These are phyloP conservation scores for Luehdorfia chinensis DNA, from an alignment of 1,140 invertebrate species.

Conservation along the genomic window DNA sequence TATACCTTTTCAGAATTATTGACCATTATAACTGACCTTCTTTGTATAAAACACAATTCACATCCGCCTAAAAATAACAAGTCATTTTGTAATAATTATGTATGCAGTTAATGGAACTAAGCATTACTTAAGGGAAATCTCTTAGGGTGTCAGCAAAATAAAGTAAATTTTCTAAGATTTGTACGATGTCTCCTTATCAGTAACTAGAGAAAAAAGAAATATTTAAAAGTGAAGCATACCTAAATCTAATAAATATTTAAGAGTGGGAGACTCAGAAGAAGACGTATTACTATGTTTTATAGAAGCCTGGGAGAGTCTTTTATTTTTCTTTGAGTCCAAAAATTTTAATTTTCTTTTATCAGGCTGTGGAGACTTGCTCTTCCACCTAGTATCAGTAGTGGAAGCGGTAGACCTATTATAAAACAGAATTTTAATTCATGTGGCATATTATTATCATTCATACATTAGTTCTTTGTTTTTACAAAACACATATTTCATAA, in stretches of 20 bases:
- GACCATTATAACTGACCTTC: conserved; percentile 54
- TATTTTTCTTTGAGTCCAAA: conserved; percentile 34
- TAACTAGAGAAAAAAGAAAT: too few relatives aligned
- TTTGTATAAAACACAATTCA: conserved; percentile 48
- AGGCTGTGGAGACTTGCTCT: conserved; percentile 46
- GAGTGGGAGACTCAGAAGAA: conserved; percentile 30
- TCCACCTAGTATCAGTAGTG: conserved; percentile 46
- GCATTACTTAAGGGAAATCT: too few relatives aligned
- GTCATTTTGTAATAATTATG: not conserved
- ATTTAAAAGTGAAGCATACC: conserved; percentile 29
- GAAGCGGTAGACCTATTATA: conserved; percentile 43
- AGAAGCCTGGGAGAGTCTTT: conserved; percentile 36
- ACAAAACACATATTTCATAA: too few relatives aligned
- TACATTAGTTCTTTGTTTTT: too few relatives aligned
- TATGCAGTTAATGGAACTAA: too few relatives aligned
- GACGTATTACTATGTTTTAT: conserved; percentile 39
- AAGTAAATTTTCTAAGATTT: too few relatives aligned
- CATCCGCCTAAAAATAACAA: conserved; percentile 46
- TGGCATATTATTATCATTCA: too few relatives aligned
- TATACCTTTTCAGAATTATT: conserved; percentile 69
- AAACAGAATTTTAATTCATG: too few relatives aligned
- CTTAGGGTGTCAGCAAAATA: too few relatives aligned
- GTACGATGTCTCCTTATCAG: too few relatives aligned
- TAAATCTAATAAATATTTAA: conserved; percentile 64
- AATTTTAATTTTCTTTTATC: conserved; percentile 39